Percentiles rank a stretch among this genome's conserved stretches.
These are phyloP conservation scores for Lucifuga dentata DNA, from an alignment of 2,113 vertebrate genomes.

Conservation along the genomic window DNA sequence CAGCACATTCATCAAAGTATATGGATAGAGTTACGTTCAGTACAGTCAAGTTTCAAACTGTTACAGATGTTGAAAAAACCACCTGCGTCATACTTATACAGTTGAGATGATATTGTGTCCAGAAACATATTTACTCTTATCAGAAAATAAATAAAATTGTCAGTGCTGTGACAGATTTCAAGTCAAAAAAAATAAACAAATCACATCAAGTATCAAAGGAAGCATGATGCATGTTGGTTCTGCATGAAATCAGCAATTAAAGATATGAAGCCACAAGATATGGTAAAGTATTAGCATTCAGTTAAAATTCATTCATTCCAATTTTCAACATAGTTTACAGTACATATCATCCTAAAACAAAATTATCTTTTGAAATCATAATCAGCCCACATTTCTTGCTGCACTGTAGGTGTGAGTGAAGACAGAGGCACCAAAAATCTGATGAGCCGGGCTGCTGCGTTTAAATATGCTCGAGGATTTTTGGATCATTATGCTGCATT, in stretches of 20 bases:
- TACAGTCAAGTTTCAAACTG: constrained; percentile 6
- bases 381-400: neutral
- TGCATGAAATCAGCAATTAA: neutral
- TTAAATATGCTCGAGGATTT: neutral
- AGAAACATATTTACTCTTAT: constrained; percentile 7
- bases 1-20: neutral
- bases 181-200: constrained; percentile 34
- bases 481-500: neutral
- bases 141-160: constrained; percentile 32
- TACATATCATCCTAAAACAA: neutral
- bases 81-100: neutral
- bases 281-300: neutral
- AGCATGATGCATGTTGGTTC: neutral
- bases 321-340: too few relatives aligned
- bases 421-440: neutral
- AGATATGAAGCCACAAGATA: neutral
- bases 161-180: constrained; percentile 31
- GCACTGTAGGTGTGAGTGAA: neutral
- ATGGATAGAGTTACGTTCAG: neutral
- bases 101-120: constrained; percentile 38
- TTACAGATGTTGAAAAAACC: neutral
- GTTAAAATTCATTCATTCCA: neutral
- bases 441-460: neutral
- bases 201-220: constrained; percentile 18
- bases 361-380: neutral